Evolutionary conservation across 1,140 invertebrate genomes (phyloP), one percentile per base, ranked within the genome.

Genomic region (Megathymus violae): DNA sequence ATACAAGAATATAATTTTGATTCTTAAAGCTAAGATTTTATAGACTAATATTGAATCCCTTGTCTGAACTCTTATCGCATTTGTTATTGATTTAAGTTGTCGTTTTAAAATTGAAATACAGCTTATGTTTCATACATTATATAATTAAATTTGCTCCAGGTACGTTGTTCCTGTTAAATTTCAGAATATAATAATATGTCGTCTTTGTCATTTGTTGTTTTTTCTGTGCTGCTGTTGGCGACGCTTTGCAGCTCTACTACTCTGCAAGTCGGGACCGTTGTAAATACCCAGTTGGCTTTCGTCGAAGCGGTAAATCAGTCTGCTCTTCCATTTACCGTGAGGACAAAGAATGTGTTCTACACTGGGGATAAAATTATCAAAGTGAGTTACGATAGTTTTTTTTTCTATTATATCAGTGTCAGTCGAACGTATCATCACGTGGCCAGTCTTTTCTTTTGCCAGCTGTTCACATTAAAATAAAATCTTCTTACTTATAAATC

Each of bases 271-370:
- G 87, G 86, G 0, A 75, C 56, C 0, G 69, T 34, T 25, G 19
- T 75, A 0, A 86, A 80, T 36, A 65, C 44, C 2, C 25, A 54
- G 6, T 41, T 89, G 44, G 74, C 65, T 0, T 78, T 76, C 41
- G 40, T 74, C 3, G 81, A 85, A 17, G 65, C 67, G 13, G 80
- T 89, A 1, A 77, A 83, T n/a, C 36, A 85, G 1, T 69, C 69
- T 0, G 50, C 67, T 9, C 64, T 85, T 9, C 86, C 85, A 0
- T 19, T 89, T 0, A 79, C 48, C 10, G 63, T 50, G 0, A 74
- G 86, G 17, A 76, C 63, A 0, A 89, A 89, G 44, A 86, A 76
- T 64, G 74, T 86, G 0, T 89, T 83, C 38, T 88, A 78, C 51
- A 86, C 62, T 31, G 74, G 78, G 16, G 67, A 80, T 6, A 67